These are phyloP conservation scores for Drosophila ercepeae DNA, from an alignment of 1,140 invertebrate genomes.

Conservation along the genomic window DNA sequence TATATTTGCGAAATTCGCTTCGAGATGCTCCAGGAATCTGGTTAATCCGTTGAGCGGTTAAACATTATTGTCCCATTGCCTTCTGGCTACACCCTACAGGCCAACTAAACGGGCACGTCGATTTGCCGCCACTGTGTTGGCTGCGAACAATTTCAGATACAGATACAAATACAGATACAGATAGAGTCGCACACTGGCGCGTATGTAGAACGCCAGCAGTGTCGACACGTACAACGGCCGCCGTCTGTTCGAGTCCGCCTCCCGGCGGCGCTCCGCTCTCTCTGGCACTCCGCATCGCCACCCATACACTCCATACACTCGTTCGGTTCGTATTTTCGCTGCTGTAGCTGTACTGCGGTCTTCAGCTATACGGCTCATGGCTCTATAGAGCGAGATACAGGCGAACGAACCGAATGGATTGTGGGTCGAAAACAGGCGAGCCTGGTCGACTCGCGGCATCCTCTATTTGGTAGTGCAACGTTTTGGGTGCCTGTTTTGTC, in stretches of 20 bases:
- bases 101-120: conserved; percentile 14
- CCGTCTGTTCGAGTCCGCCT: conserved; percentile 9
- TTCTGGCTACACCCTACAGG: conserved; percentile 26
- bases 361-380: conserved; percentile 28
- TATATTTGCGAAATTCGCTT: neutral
- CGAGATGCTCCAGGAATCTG: conserved; percentile 4
- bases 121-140: conserved; percentile 29
- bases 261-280: neutral
- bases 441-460: conserved; percentile 19
- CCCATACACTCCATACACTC: conserved; percentile 42
- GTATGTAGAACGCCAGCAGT: conserved; percentile 37
- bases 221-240: conserved; percentile 28
- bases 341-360: conserved; percentile 62
- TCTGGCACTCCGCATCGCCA: conserved; percentile 7
- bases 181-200: conserved; percentile 30
- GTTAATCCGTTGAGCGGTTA: conserved; percentile 23
- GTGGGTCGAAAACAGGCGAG: conserved; percentile 17
- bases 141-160: conserved; percentile 21
- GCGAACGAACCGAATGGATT: conserved; percentile 27
- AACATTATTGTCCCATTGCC: conserved; percentile 36
- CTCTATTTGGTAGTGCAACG: conserved; percentile 19
- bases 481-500: neutral
- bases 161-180: no score
- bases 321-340: conserved; percentile 58
- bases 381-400: conserved; percentile 65